Evolutionary conservation across 2,888 invertebrate species (phyloP), one percentile per base, ranked within the genome.

Genomic region (Epistrophe eligans): DNA sequence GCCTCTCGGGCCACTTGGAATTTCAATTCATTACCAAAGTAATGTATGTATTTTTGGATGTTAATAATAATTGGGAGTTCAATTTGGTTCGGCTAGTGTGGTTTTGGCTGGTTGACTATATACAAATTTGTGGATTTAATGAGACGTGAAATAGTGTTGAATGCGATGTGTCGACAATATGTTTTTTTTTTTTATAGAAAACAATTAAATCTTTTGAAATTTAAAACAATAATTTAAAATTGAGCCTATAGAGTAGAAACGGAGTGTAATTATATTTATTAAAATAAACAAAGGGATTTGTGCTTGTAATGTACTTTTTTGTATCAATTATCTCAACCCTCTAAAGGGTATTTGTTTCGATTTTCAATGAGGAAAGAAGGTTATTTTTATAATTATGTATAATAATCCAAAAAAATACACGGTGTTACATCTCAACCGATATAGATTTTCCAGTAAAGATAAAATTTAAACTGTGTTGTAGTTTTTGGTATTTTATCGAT

Each of bases 1-100:
- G 76, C 66, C 76, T 55, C 76, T n/a, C 35, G 24, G 45, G 66
- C 66, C n/a, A 57, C 11, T 76, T 76, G 66, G 66, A 76, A 66
- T 55, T 45, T 19, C 10, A 76, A 28, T 66, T 66, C 55, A 55
- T 43, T 66, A 66, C 57, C 64, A 57, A 66, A 32, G 32, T 35
- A 5, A 35, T 6, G 35, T 45, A 45, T 66, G 55, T 66, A 35
- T 76, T 76, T 76, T 76, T 7, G 57, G 67, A 67, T 70, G 5
- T 17, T 24, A 77, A 70, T 52, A 40, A 24, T 43, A 62, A 24
- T 35, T 15, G 19, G 50, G 19, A 19, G 19, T 50, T 67, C 13
- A 67, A 19, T 19, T 19, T 67, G 5, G 50, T 7, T n/a, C 2
- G 17, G 32, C n/a, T 43, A 15, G 43, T 32, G 4, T 32, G 4